Base-by-base conservation (phyloP, 2,113 vertebrate genomes). In the Macquaria ambigua region DNA sequence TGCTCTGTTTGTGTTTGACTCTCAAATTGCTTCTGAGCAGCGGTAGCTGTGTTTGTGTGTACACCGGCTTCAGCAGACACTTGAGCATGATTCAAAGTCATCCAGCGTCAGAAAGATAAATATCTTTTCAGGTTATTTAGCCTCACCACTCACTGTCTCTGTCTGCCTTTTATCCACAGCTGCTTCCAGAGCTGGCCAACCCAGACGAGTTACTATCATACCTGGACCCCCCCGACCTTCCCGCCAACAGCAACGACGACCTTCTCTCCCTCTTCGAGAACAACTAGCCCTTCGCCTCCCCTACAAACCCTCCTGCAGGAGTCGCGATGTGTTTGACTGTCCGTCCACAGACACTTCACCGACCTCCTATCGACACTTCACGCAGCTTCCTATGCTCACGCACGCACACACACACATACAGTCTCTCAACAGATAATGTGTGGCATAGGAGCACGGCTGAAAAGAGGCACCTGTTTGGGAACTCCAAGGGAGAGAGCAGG, bases 171-270 rank as follows among this genome's bases (percentile, higher is more conserved):
- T 92, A 55, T 92, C 94, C 95, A 76, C 96, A 99, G 98, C 96
- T 99, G 91, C 97, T 99, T 95, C 98, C 98, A 77, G 98, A 99
- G 96, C 96, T 99, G 93, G 97, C 98, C 69, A 99, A 99, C 89
- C 98, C 98, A 9, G 98, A 99, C 4, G 98, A 99, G 95, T 93
- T 99, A 85, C 97, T 99, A 85, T 99, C 98, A 0, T 99, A 99
- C 94, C 94, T 99, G 96, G 98, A 99, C 93, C 98, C 98, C 84
- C 98, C 98, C 0, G 98, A 99, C 96, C 97, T 99, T 93, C 98
- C 98, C 56, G 97, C 97, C 96, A 99, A 99, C 97, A 99, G 98
- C 96, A 99, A 98, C 64, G 98, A 99, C n/a, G 98, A 99, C 95
- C 98, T 99, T 93, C 98, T 99, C 81, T 99, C 98, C 85, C 98